Percentiles rank a stretch among this genome's conserved stretches.
Conservation (phyloP, 2,888 invertebrate genomes). For the Dasysyrphus albostriatus region DNA sequence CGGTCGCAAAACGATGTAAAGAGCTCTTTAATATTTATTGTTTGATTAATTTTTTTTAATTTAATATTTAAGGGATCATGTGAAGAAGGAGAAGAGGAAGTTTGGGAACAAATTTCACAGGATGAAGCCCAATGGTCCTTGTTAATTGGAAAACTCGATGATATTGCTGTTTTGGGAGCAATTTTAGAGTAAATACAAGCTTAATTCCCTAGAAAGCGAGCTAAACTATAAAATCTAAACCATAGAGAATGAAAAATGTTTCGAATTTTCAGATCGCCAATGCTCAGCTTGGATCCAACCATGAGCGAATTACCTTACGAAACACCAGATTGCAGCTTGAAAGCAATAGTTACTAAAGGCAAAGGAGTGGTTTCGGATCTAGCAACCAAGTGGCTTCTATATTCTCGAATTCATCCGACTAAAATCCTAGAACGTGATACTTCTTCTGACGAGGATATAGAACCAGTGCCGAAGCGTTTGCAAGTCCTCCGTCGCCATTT, state of each 20-base stretch:
- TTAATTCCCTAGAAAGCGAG: neutral
- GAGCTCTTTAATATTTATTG: neutral
- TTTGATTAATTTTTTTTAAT: neutral
- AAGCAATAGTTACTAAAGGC: conserved; percentile 87
- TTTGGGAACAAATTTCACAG: conserved; percentile 93
- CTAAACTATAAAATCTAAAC: no score
- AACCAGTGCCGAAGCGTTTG: conserved; percentile 86
- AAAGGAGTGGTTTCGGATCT: conserved; percentile 95
- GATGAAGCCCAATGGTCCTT: conserved; percentile 95
- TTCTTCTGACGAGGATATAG: conserved; percentile 75
- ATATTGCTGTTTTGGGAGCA: conserved; percentile 90
- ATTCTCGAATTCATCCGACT: conserved; percentile 89
- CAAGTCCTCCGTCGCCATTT: conserved; percentile 90
- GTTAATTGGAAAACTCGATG: conserved; percentile 94
- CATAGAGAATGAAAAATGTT: neutral
- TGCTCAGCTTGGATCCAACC: conserved; percentile 78
- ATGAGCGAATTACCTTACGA: conserved; percentile 86
- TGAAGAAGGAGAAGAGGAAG: conserved; percentile 85
- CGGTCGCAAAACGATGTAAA: conserved; percentile 79
- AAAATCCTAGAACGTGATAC: conserved; percentile 84
- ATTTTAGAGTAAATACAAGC: conserved; percentile 85
- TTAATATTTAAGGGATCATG: conserved; percentile 79
- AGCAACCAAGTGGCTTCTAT: conserved; percentile 93
- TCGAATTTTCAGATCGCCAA: conserved; percentile 78
- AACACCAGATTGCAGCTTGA: conserved; percentile 87